Conservation (phyloP, 2,888 invertebrate species). For the Eupithecia tripunctaria region DNA sequence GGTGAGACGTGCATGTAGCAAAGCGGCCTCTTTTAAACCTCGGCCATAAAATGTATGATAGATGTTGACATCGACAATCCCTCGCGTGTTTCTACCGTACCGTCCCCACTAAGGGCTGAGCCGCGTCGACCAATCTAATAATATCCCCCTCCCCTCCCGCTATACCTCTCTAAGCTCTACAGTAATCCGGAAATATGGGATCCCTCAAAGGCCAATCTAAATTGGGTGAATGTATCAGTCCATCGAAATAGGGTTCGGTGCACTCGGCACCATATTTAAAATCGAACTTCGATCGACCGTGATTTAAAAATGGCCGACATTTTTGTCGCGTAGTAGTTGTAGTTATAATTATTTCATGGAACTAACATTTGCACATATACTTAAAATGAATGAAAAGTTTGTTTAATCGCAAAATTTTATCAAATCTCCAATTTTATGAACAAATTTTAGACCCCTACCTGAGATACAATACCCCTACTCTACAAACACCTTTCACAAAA, state of each 20-base stretch:
- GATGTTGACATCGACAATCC: constrained; percentile 76
- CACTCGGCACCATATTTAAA: constrained; percentile 79
- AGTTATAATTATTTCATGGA: neutral
- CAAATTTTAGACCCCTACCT: neutral
- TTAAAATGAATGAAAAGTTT: neutral
- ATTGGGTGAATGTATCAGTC: constrained; percentile 66
- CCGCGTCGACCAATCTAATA: constrained; percentile 59
- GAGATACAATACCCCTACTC: neutral
- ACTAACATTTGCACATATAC: neutral
- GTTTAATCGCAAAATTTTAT: neutral
- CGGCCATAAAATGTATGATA: constrained; percentile 81
- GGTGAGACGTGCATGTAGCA: constrained; percentile 69
- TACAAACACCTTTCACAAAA: neutral
- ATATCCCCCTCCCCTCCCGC: constrained; percentile 59
- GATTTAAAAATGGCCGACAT: constrained; percentile 73
- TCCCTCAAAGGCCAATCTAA: constrained; percentile 55
- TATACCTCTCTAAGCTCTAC: constrained; percentile 45
- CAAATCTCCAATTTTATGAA: neutral
- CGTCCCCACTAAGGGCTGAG: constrained; percentile 79
- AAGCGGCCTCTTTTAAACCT: constrained; percentile 75
- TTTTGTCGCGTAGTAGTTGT: neutral
- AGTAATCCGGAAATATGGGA: constrained; percentile 51
- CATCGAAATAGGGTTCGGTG: constrained; percentile 76
- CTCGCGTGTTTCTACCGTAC: constrained; percentile 78
- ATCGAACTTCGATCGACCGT: constrained; percentile 71